Evolutionary conservation across 2,797 vertebrate species (phyloP).

Genomic region (Pseudomugil tenellus): DNA sequence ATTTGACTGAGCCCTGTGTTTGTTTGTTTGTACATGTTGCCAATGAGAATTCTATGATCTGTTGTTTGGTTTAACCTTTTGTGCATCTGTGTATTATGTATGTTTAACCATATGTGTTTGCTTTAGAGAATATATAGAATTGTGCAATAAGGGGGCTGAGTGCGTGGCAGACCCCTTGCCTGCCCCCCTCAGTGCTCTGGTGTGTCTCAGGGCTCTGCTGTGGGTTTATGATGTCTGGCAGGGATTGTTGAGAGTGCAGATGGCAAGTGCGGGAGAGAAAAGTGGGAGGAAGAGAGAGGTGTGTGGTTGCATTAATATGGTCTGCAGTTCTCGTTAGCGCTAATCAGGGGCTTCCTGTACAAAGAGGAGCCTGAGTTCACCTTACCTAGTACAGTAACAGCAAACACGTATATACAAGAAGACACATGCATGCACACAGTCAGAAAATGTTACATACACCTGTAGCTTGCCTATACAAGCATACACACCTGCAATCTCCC

Average conservation of each 20-base stretch:
- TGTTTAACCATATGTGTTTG: conserved; percentile 44
- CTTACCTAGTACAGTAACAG: conserved; percentile 71
- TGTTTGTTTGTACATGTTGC: conserved; percentile 71
- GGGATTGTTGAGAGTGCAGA: conserved; percentile 75
- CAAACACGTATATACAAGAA: conserved; percentile 51
- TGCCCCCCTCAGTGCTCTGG: conserved; percentile 76
- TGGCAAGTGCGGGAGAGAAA: conserved; percentile 74
- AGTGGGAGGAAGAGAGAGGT: conserved; percentile 66
- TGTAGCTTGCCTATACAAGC: conserved; percentile 27
- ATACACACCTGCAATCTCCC: conserved; percentile 43
- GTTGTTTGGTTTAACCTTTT: conserved; percentile 42
- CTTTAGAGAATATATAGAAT: conserved; percentile 39
- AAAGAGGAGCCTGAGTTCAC: conserved; percentile 80
- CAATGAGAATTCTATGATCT: conserved; percentile 23
- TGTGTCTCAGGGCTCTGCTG: conserved; percentile 72
- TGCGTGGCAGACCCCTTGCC: conserved; percentile 66
- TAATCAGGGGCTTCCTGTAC: conserved; percentile 88
- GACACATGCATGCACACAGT: conserved; percentile 41
- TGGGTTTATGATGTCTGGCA: conserved; percentile 83
- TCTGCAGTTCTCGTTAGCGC: conserved; percentile 86
- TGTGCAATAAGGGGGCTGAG: conserved; percentile 38
- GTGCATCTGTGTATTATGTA: conserved; percentile 15
- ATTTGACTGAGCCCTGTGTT: conserved; percentile 40
- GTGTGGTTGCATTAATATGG: conserved; percentile 87
- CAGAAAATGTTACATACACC: conserved; percentile 53